Evolutionary conservation across 2,888 invertebrate species (phyloP), one percentile per base, ranked within the genome.

Genomic region (Brassicogethes aeneus): DNA sequence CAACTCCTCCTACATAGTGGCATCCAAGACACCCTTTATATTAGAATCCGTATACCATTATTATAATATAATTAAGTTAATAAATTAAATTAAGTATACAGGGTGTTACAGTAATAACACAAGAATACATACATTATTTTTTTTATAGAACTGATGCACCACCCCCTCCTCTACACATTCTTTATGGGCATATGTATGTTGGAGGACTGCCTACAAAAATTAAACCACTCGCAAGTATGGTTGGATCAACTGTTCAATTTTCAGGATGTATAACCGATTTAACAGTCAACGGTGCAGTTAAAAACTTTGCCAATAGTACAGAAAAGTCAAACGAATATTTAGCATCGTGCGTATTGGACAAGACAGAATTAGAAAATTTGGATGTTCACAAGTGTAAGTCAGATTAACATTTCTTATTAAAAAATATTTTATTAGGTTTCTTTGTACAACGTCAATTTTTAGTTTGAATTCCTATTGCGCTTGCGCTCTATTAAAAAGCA

Each of bases 241-340:
- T 78, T 1, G 77, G 77, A 3, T 74, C 78, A 1, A 70, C 73
- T 36, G 70, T 71, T 2, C 76, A 85, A 2, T 91, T 94, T 62
- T 71, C 76, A 16, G 97, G 97, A 1, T 97, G 97, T 66, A 82
- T 99, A 33, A 91, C 89, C 1, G 96, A 97, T 64, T 85, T 90
- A 1, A 91, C 90, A 0, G 70, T 95, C 38, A 93, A 95, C 61
- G 87, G 86, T 1, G 75, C 77, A 42, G 79, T 82, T 37, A 73
- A 88, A 36, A 87, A 89, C 62, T 87, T 89, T 64, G 86, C 85
- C 1, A 77, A 79, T 49, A 72, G 79, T 1, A 75, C 75, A 0
- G 78, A 82, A 46, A 73, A 72, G 47, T 69, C 70, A 17, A 70
- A 73, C 36, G 80, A 77, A 34, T 70, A 74, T 36, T 64, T 83